Evolutionary conservation across 2,888 invertebrate genomes (phyloP), one percentile per base, ranked within the genome.

Genomic region (Eristalis tenax): DNA sequence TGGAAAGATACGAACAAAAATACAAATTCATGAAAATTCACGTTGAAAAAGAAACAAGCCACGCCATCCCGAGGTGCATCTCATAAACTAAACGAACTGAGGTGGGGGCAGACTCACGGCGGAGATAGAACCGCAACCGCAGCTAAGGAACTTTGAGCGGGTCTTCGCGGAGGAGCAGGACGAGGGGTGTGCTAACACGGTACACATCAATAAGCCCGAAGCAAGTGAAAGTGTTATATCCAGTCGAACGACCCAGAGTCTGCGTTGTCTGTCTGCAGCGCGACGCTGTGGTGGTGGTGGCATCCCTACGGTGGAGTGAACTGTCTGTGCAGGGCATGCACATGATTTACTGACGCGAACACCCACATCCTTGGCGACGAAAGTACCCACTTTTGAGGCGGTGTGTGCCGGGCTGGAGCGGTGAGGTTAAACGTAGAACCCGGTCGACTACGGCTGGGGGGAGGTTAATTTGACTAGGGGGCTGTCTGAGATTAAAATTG

Each of bases 1-100:
- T 97, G 93, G 76, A 91, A 90, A 76, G 65, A 83, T 79, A 77
- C 73, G 83, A 75, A 65, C 28, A 74, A 4, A 77, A 80, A 64
- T 73, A 59, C 5, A 56, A 57, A 75, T 43, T 56, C 22, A 32
- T 56, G 28, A 22, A 43, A 57, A 82, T 79, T 87, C 73, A 66
- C 59, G n/a, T n/a, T n/a, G n/a, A 84, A 78, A 32, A 69, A 35
- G 18, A 22, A 40, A 18, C 2, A 13, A 26, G 38, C 18, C 64
- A 4, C 40, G 40, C 23, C 68, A 61, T 23, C 68, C 68, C 8
- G 15, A 22, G 23, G 26, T 77, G 71, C 71, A 65, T 65, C 28
- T 3, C 32, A 59, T 64, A 61, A 22, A 76, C 65, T 4, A 50
- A 68, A 13, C 22, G 22, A 8, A 50, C 64, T 11, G 13, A 0